Base-by-base conservation (phyloP, 2,888 invertebrate genomes). In the Hydropsyche betteni region DNA sequence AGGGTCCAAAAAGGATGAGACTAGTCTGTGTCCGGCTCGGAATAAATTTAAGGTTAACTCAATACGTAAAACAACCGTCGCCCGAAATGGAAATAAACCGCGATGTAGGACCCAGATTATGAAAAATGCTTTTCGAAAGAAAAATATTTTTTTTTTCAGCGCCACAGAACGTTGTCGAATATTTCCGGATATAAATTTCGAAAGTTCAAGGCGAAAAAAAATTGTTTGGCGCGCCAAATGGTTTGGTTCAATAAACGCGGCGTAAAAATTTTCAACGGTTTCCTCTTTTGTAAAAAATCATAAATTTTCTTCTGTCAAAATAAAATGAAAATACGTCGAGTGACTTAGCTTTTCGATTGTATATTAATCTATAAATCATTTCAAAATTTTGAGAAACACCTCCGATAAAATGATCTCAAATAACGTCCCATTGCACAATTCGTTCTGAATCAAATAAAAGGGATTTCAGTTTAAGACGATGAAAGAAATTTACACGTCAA, bases 31-130 rank as follows among this genome's bases (percentile, higher is more conserved):
- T 58, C 58, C 58, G 58, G 58, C 58, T 58, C 8, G 58, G 58
- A 58, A 58, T 58, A 58, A 58, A 58, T 58, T 16, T 58, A 58
- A 58, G 16, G 58, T 58, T 58, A 16, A 24, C 58, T 58, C 58
- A 58, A 58, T 58, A 58, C 58, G 58, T 58, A 24, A 58, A 58
- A 58, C 58, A 58, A 58, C 58, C 58, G 58, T 24, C 58, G 58
- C 16, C 58, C 58, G 58, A 58, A 58, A 58, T 58, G 14, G 58
- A 58, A 58, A 58, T 58, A 58, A 58, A 58, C 58, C 58, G 24
- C 58, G 14, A 58, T 58, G 14, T 58, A 44, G 58, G 58, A 58
- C 58, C 58, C 24, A 24, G 58, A 58, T 58, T 58, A 58, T 58
- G 24, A 58, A 58, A 53, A 58, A 58, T 58, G 58, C 58, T 58